Percentiles rank a stretch among this genome's conserved stretches.
Evolutionary conservation across 2,797 vertebrate genomes (phyloP).

Genomic region (Macropus fuliginosus): DNA sequence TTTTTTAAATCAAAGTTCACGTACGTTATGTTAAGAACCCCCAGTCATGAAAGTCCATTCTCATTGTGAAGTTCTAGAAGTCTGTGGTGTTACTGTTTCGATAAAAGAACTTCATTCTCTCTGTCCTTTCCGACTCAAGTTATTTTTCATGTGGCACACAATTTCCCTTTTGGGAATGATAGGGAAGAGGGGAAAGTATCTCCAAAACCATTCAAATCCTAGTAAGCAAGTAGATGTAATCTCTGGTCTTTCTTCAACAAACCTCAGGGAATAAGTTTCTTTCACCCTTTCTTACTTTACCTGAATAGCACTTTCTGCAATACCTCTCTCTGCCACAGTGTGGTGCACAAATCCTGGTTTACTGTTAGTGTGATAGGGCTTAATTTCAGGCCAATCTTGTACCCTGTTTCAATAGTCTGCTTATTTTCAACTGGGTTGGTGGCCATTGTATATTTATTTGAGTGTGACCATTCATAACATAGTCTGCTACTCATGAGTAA

Average conservation of each 20-base stretch:
- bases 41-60: neutral
- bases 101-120: neutral
- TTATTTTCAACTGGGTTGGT: neutral
- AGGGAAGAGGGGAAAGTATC: neutral
- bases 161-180: neutral
- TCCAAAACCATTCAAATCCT: neutral
- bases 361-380: neutral
- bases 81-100: neutral
- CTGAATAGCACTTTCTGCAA: slow-evolving; percentile 28
- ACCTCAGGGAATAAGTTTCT: neutral
- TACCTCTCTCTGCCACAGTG: slow-evolving; percentile 69
- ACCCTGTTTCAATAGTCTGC: neutral
- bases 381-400: neutral
- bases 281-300: neutral
- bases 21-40: neutral
- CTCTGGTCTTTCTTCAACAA: neutral
- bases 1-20: neutral
- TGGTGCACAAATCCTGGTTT: slow-evolving; percentile 59
- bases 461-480: neutral
- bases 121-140: neutral
- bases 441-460: neutral
- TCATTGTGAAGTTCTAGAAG: neutral
- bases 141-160: neutral
- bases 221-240: neutral
- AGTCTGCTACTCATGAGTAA: neutral